Percentiles rank a stretch among this genome's conserved stretches.
Conservation (phyloP, 2,888 invertebrate species). For the Rhopalosiphum nymphaeae region DNA sequence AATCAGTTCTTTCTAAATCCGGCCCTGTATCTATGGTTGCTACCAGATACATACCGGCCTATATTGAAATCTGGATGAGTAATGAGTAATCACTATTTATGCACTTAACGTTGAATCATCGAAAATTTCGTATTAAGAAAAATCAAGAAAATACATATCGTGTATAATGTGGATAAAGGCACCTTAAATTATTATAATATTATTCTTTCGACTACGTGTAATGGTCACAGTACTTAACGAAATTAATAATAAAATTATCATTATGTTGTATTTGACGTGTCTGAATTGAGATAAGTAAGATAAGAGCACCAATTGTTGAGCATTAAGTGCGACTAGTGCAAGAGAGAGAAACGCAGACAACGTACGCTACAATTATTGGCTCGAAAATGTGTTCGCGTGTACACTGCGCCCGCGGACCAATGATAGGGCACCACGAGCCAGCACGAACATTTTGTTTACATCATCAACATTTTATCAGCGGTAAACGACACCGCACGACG, state of each 20-base stretch:
- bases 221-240: no score
- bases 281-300: neutral
- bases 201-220: neutral
- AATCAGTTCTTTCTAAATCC: no score
- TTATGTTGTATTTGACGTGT: neutral
- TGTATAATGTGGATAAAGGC: neutral
- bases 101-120: no score
- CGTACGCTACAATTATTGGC: conserved; percentile 57
- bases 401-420: conserved; percentile 62
- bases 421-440: conserved; percentile 66
- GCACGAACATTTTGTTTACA: conserved; percentile 66
- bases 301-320: neutral
- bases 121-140: neutral
- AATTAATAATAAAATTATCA: neutral
- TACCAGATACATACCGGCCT: neutral
- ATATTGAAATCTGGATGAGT: neutral
- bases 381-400: conserved; percentile 39
- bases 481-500: neutral
- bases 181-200: neutral
- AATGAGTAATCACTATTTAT: no score
- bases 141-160: neutral
- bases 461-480: conserved; percentile 66
- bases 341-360: conserved; percentile 14
- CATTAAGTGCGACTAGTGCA: conserved; percentile 23
- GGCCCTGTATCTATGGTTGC: neutral